Percentiles rank a stretch among this genome's conserved stretches.
Evolutionary conservation across 2,113 vertebrate genomes (phyloP).

Genomic region (Seriola quinqueradiata): DNA sequence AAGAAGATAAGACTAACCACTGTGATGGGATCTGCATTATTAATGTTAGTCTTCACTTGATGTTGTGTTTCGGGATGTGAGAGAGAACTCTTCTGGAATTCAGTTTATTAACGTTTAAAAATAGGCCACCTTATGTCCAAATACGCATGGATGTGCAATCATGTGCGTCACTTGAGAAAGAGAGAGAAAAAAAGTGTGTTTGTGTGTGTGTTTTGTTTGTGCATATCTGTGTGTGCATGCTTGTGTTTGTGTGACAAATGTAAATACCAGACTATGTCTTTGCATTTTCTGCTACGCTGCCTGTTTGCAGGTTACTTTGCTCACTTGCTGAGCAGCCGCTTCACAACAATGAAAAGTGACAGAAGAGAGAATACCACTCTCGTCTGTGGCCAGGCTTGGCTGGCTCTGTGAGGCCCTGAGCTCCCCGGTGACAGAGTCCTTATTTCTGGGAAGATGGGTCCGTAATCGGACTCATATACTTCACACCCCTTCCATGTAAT

Average conservation of each 20-base stretch:
- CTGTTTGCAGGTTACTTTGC: slow-evolving; percentile 50
- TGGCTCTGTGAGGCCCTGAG: slow-evolving; percentile 55
- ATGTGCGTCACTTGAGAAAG: slow-evolving; percentile 23
- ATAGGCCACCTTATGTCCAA: slow-evolving; percentile 41
- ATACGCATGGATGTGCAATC: slow-evolving; percentile 27
- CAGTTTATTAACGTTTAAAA: slow-evolving; percentile 60
- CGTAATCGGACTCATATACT: slow-evolving; percentile 73
- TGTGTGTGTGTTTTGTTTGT: slow-evolving; percentile 4
- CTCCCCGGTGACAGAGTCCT: slow-evolving; percentile 68
- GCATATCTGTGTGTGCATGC: neutral
- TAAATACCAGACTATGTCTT: slow-evolving; percentile 41
- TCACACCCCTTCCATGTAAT: slow-evolving; percentile 62
- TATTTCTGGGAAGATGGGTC: slow-evolving; percentile 74
- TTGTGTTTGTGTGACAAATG: slow-evolving; percentile 9
- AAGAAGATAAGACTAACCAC: slow-evolving; percentile 72
- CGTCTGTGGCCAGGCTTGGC: slow-evolving; percentile 59
- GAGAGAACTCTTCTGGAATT: slow-evolving; percentile 43
- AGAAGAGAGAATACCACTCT: slow-evolving; percentile 67
- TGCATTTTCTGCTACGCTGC: slow-evolving; percentile 44
- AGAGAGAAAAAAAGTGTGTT: neutral
- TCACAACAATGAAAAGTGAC: slow-evolving; percentile 74
- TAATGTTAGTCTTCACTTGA: slow-evolving; percentile 61
- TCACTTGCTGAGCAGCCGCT: slow-evolving; percentile 14
- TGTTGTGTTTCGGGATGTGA: slow-evolving; percentile 59
- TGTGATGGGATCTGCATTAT: slow-evolving; percentile 75